Conservation (phyloP, 2,888 invertebrate genomes). For the Chalcosyrphus nemorum region DNA sequence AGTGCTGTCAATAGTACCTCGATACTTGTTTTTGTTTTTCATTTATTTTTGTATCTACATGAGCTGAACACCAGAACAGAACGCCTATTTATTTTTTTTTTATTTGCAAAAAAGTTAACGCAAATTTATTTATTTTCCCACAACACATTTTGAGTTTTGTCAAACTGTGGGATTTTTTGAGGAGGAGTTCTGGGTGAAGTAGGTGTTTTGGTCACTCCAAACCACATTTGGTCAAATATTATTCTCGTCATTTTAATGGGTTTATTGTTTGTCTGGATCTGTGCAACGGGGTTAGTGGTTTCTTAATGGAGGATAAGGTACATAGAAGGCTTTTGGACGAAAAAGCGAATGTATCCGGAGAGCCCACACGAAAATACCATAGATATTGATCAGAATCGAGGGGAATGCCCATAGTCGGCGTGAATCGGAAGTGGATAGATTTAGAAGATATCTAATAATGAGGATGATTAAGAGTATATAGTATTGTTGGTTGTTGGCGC, state of each 20-base stretch:
- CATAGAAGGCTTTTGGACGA: neutral
- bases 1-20: neutral
- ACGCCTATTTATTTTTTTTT: constrained; percentile 1
- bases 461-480: neutral
- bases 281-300: neutral
- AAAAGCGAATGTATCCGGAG: neutral
- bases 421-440: constrained; percentile 5
- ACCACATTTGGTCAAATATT: no score
- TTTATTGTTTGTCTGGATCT: neutral
- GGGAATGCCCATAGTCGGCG: neutral
- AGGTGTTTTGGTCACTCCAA: neutral
- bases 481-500: no score
- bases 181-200: neutral
- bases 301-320: neutral
- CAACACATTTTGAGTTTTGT: neutral
- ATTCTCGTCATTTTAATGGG: neutral
- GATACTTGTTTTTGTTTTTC: neutral
- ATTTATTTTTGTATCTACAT: neutral
- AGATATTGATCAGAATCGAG: neutral
- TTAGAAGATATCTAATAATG: neutral
- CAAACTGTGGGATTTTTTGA: neutral
- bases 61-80: neutral
- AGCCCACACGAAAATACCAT: neutral
- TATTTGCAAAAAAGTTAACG: neutral
- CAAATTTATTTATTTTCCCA: constrained; percentile 6